phyloP scores from a whole-genome alignment of 2,888 invertebrate genomes.

The Arge pagana region DNA sequence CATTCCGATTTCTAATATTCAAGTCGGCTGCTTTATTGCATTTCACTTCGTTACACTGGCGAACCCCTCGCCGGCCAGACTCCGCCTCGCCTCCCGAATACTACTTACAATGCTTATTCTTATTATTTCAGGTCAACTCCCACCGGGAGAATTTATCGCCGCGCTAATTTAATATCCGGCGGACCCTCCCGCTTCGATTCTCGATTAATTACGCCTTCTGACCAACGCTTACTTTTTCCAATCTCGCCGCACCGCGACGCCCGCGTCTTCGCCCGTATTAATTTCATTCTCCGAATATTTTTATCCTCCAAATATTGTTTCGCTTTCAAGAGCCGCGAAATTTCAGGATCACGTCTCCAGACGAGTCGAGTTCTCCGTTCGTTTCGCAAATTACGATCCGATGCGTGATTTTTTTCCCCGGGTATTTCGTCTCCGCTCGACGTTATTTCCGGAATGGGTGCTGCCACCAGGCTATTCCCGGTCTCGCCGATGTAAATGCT shows the following conservation, averaged over 20 bases:
- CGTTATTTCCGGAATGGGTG: no score
- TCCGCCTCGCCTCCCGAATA: conserved; percentile 29
- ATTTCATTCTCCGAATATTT: no score
- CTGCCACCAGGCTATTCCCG: no score
- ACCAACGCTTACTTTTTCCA: conserved; percentile 32
- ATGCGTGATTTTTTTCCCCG: no score
- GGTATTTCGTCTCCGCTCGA: no score
- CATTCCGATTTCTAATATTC: conserved; percentile 55
- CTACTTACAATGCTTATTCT: conserved; percentile 28
- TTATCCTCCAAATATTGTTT: no score
- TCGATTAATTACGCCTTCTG: conserved; percentile 47
- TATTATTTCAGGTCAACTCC: conserved; percentile 41
- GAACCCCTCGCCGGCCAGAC: conserved; percentile 23
- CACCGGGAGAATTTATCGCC: conserved; percentile 49
- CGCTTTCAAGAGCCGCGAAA: no score
- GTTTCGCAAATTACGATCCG: no score
- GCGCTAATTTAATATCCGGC: conserved; percentile 51
- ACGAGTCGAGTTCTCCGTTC: no score
- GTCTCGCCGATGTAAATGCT: conserved; percentile 47
- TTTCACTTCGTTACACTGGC: conserved; percentile 23
- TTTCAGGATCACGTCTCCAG: no score
- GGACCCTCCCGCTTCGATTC: conserved; percentile 32
- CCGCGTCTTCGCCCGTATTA: no score
- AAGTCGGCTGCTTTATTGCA: conserved; percentile 48
- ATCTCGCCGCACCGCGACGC: no score